Evolutionary conservation across 1,140 invertebrate species (phyloP).

Genomic region (Littorina saxatilis): DNA sequence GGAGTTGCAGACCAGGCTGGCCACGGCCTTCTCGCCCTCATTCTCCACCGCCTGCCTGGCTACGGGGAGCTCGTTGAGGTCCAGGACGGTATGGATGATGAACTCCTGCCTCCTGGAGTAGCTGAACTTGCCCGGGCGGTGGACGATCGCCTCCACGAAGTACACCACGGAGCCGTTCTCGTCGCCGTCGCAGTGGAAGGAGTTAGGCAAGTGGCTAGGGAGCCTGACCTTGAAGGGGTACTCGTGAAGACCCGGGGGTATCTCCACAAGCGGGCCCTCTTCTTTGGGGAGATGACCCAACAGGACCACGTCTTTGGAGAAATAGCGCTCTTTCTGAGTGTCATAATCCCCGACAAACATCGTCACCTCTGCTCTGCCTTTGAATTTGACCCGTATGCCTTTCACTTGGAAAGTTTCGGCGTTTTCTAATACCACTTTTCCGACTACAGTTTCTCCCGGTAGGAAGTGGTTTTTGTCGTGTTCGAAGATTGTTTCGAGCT

Average conservation of each 20-base stretch:
- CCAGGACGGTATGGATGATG: not conserved
- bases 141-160: not conserved
- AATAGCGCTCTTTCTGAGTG: not conserved
- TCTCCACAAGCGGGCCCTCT: not conserved
- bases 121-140: not conserved
- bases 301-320: not conserved
- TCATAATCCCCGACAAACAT: slow-evolving; percentile 7
- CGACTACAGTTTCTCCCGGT: not conserved
- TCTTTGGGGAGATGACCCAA: not conserved
- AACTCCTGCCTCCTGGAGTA: not conserved
- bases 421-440: not conserved
- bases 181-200: not conserved
- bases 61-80: not conserved
- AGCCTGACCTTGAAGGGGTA: not conserved
- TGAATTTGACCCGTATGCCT: not conserved
- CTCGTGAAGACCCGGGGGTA: not conserved
- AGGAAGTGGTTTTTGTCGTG: not conserved
- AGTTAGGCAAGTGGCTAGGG: not conserved
- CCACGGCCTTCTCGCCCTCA: not conserved
- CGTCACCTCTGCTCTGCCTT: not conserved
- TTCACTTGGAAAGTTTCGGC: not conserved
- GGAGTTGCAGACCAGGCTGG: not conserved
- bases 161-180: not conserved
- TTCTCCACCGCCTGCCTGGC: not conserved
- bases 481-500: not conserved